Evolutionary conservation across 1,140 invertebrate genomes (phyloP).

Genomic region (Tetragonula clypearis): DNA sequence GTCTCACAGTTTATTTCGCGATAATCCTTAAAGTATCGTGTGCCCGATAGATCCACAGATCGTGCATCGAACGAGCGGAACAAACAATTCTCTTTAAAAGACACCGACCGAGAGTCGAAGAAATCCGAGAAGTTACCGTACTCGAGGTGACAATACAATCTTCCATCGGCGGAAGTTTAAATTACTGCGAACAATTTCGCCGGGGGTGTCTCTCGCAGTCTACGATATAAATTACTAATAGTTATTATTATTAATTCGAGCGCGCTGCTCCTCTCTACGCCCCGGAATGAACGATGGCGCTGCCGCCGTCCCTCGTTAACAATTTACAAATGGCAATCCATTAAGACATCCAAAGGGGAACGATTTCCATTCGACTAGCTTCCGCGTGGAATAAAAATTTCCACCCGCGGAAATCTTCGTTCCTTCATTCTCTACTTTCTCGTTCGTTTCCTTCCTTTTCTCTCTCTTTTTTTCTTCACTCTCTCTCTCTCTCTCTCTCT

Average conservation of each 20-base stretch:
- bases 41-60: not conserved
- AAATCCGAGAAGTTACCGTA: not conserved
- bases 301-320: not conserved
- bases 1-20: too few species aligned
- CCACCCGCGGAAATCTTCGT: not conserved
- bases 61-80: not conserved
- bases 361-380: not conserved
- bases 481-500: too few species aligned
- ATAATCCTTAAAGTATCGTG: not conserved
- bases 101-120: not conserved
- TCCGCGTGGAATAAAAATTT: not conserved
- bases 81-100: not conserved
- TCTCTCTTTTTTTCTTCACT: too few species aligned
- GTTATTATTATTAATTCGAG: conserved; percentile 2
- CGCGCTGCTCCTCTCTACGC: too few species aligned
- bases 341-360: conserved; percentile 1
- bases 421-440: too few species aligned
- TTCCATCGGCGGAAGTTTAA: not conserved
- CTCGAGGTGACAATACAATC: not conserved
- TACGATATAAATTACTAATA: not conserved
- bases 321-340: conserved; percentile 23
- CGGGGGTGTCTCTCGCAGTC: not conserved
- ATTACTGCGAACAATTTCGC: not conserved
- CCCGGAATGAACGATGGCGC: not conserved
- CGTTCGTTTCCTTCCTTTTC: not conserved